Conservation (phyloP, 1,140 invertebrate species). For the Drosophila auraria region DNA sequence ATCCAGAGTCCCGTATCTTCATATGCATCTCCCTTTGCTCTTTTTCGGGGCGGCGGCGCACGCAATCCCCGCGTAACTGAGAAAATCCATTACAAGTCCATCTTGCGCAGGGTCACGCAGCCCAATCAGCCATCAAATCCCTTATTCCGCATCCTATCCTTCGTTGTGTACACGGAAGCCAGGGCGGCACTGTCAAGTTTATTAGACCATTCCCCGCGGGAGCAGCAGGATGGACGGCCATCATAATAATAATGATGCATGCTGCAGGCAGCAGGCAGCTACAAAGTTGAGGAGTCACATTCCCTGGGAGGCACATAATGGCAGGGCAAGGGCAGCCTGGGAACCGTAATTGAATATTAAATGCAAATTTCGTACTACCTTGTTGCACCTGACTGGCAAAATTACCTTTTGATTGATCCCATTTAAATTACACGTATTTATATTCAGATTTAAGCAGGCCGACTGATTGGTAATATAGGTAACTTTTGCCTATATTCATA, state of each 20-base stretch:
- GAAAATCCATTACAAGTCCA: conserved; percentile 65
- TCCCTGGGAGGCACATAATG: background rate
- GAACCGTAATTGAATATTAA: conserved; percentile 42
- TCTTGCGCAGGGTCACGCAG: conserved; percentile 41
- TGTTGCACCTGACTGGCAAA: background rate
- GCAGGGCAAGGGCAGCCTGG: background rate
- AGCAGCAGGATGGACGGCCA: background rate
- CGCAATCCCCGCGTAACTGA: conserved; percentile 72
- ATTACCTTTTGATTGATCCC: conserved; percentile 27
- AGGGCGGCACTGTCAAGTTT: conserved; percentile 29
- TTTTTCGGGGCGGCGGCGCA: conserved; percentile 34
- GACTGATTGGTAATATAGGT: too few species aligned
- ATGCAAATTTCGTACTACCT: conserved; percentile 15
- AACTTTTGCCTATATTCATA: too few species aligned
- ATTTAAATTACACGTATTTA: conserved; percentile 12
- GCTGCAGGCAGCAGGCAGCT: background rate
- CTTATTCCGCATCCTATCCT: background rate
- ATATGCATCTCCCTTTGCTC: conserved; percentile 5
- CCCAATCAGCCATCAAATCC: background rate
- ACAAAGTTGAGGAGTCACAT: conserved; percentile 8
- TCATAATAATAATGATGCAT: conserved; percentile 20
- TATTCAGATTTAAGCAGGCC: background rate
- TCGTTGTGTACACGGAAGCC: conserved; percentile 28
- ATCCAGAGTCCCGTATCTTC: conserved; percentile 2
- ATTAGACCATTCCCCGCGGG: conserved; percentile 20